Evolutionary conservation across 2,113 vertebrate species (phyloP).

Genomic region (Donacobius atricapilla): DNA sequence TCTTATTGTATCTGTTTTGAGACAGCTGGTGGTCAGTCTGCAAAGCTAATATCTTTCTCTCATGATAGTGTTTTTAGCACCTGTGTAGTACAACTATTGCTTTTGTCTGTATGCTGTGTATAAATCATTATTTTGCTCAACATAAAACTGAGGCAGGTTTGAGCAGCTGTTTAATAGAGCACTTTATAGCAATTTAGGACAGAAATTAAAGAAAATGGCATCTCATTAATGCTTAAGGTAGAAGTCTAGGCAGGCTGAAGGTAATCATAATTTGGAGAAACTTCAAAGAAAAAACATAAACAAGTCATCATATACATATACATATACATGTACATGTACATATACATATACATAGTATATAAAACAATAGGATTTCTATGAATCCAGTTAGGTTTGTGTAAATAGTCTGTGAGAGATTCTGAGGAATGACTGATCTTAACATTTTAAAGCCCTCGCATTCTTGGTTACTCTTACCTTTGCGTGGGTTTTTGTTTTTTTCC

Average conservation of each 20-base stretch:
- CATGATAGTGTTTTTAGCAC: background rate
- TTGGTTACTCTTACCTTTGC: background rate
- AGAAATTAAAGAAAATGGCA: background rate
- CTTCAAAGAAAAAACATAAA: background rate
- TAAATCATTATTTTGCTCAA: background rate
- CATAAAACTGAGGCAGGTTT: background rate
- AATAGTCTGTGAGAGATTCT: background rate
- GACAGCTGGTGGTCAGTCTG: background rate
- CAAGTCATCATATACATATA: background rate
- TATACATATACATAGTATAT: background rate
- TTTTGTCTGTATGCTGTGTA: background rate
- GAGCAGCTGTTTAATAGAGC: background rate
- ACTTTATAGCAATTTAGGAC: background rate
- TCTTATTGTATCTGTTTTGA: background rate
- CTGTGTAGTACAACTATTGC: background rate
- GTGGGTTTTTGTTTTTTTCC: background rate
- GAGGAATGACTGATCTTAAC: background rate
- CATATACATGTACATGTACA: too few relatives aligned
- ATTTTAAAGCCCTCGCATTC: background rate
- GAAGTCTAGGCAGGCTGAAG: background rate
- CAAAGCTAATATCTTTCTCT: background rate
- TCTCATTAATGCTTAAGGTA: background rate
- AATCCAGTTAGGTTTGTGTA: background rate
- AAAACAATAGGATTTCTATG: background rate
- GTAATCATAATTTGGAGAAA: background rate